Evolutionary conservation across 1,140 invertebrate species (phyloP), one percentile per base, ranked within the genome.

Genomic region (Cepaea nemoralis): DNA sequence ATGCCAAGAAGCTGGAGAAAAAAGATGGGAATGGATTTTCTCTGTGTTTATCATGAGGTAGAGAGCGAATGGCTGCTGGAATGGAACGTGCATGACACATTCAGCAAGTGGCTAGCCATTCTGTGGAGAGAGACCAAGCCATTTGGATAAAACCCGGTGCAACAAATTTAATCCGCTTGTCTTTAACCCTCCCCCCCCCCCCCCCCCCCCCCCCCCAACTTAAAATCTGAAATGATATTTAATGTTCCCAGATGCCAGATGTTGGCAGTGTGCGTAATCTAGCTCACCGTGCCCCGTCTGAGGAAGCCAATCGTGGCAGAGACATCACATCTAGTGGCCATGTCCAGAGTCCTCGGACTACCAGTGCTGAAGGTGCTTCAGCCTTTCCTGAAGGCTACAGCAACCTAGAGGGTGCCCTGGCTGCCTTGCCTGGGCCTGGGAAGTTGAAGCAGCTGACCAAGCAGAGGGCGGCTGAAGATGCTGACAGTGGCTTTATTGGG

Each of bases 401-500:
- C 8, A 55, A 50, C 42, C 14, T 42, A 24, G 78, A 84, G 45
- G 83, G 83, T 59, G 84, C 85, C 27, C 82, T 88, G 12, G 83
- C 87, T 16, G 85, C 83, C 35, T 59, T 87, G 33, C 87, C 87
- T 22, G 87, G 87, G 16, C 88, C 88, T 16, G 88, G 88, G 6
- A 89, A 87, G 63, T 87, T 88, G 67, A 89, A 89, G 77, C 87
- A 89, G 82, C 85, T 88, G 87, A 88, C 86, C 6, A 85, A 85
- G 37, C 86, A 87, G 39, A 80, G 86, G 45, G 86, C 86, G 50
- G 84, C 86, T 6, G 83, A 84, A 66, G 88, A 89, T 83, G 85
- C 86, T 66, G 88, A 89, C 84, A 89, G 88, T 85, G 88, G 88
- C 10, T 89, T 89, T 55, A 85, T 89, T 75, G 88, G 88, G 14